These are phyloP conservation scores for Sebastes hubbsi DNA, from an alignment of 2,797 vertebrate genomes.

Conservation along the genomic window DNA sequence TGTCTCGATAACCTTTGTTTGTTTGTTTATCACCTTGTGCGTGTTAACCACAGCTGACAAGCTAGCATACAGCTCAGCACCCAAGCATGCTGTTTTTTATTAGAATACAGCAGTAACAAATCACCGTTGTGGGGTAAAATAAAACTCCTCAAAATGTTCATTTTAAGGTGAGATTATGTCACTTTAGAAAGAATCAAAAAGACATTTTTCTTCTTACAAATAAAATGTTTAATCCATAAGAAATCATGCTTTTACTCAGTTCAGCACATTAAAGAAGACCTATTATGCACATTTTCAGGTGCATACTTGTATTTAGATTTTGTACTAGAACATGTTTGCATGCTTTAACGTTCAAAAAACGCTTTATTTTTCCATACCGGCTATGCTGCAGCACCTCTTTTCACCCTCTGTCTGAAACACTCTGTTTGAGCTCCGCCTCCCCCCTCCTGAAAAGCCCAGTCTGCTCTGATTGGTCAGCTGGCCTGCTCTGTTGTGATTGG, in stretches of 20 bases:
- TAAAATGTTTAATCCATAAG: not conserved
- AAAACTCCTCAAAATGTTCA: not conserved
- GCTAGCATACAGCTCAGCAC: not conserved
- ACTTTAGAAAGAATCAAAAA: not conserved
- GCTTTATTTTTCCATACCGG: too few species aligned
- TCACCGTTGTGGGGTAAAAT: not conserved
- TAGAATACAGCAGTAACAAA: slow-evolving; percentile 1
- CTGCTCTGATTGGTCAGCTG: too few species aligned
- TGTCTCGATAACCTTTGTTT: slow-evolving; percentile 48
- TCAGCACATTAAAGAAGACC: not conserved
- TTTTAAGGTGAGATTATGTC: not conserved
- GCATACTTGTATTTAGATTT: too few species aligned
- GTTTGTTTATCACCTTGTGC: slow-evolving; percentile 47
- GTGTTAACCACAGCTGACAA: not conserved
- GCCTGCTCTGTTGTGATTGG: too few species aligned
- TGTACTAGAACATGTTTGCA: too few species aligned
- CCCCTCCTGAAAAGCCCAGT: too few species aligned
- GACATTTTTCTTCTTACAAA: not conserved
- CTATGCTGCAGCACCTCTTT: too few species aligned
- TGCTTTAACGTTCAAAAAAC: too few species aligned
- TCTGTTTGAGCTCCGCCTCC: too few species aligned
- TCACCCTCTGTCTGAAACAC: too few species aligned
- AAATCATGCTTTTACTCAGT: not conserved
- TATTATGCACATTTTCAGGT: too few species aligned
- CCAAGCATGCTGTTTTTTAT: not conserved